Base-by-base conservation (phyloP, 2,797 vertebrate genomes). In the Scolopax rusticola region DNA sequence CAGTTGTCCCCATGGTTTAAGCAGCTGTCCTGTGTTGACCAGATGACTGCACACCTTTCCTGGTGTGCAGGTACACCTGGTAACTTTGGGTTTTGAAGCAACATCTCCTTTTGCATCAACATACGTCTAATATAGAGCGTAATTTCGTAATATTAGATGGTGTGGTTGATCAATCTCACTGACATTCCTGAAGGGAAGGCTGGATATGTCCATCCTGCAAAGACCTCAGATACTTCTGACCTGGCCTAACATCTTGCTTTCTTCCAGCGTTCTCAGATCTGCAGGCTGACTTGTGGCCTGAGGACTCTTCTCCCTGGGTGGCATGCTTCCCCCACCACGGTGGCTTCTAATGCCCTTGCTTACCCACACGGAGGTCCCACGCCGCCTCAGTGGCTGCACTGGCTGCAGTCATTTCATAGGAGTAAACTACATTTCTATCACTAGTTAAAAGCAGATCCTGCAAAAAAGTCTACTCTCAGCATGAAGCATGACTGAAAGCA, bases 351-450 rank as follows among this genome's bases (percentile, higher is more conserved):
- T 0, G 1, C 15, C 48, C 41, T 43, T 50, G 30, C n/a, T 81
- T 71, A 51, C 67, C 84, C 79, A 78, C 27, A 30, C 69, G 87
- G 78, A 96, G 65, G 68, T 95, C 94, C 81, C 92, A 82, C n/a
- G 36, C 81, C n/a, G 6, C 78, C 27, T 83, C 8, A 28, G 4
- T 0, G 12, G 56, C 87, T 93, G 89, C 83, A 84, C 73, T 6
- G 1, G 43, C 50, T 69, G 11, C 23, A 64, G 19, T 4, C 4
- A 33, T 74, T 74, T 83, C 16, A 9, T 17, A 43, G 27, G 25
- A 73, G 4, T 74, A 74, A 83, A 57, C 53, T 40, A 15, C 27
- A 38, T 51, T 74, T 74, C 45, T 28, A 69, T 78, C 50, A 25
- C 19, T n/a, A 64, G 48, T 40, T 78, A 47, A 68, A 74, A 41